Evolutionary conservation across 2,888 invertebrate species (phyloP), one percentile per base, ranked within the genome.

Genomic region (Trissolcus japonicus): DNA sequence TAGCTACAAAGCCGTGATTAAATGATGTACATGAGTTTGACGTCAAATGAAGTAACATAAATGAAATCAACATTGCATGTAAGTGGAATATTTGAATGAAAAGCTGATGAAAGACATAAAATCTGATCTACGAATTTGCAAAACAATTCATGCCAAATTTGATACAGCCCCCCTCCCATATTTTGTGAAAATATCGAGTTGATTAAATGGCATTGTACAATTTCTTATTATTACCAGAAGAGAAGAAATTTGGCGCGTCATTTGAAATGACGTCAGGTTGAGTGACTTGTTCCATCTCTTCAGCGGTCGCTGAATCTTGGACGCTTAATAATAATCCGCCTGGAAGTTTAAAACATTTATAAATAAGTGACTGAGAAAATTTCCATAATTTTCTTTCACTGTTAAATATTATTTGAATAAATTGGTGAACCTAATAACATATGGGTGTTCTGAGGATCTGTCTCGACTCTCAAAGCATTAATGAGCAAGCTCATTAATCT

Each of bases 361-460:
- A n/a, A 6, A 46, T 16, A n/a, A n/a, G n/a, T n/a, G n/a, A n/a
- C n/a, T n/a, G n/a, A n/a, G n/a, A n/a, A n/a, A n/a, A n/a, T n/a
- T n/a, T n/a, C n/a, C n/a, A n/a, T 57, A 35, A 13, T 11, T 11
- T 14, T 60, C 73, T 59, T 17, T 55, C 51, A 25, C n/a, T n/a
- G 6, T 25, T 19, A 9, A 29, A 25, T 14, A n/a, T 48, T 29
- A 35, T 29, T 40, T 54, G 43, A 59, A 74, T 41, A 29, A 59
- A 62, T 13, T 16, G 40, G 83, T 85, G 11, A 35, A 91, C 93
- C 93, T 43, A 97, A 90, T 41, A 97, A 90, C 94, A 96, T 95
- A 86, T 97, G 96, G 2, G 96, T 94, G 89, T 97, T 97, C 80
- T 93, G 92, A 0, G 96, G 92, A 90, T 97, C 97, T 0, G 92